Base-by-base conservation (phyloP, 30 jellyfish, hydroid and myxozoan genomes). In the Phacellophora camtschatica region DNA sequence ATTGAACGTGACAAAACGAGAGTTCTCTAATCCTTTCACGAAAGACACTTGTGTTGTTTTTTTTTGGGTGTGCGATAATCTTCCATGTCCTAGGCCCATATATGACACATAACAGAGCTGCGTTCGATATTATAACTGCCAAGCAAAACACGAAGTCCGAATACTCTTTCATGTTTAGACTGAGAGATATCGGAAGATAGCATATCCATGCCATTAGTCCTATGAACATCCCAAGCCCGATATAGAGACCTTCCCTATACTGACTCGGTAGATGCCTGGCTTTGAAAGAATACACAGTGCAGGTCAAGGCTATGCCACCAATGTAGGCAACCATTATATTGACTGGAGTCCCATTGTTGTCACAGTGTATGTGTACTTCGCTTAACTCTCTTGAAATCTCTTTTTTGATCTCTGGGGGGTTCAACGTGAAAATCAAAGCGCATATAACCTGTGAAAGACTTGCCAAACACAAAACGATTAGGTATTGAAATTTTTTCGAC, bases 151-250 rank as follows among this genome's bases (percentile, higher is more conserved):
- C 53, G 51, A 80, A 80, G 23, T 66, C 81, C 18, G 16, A 49
- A 48, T 56, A 11, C 41, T 49, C 84, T 24, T 65, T 33, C 2
- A 42, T 55, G 12, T 42, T 39, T 24, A 55, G 59, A 68, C 96
- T 86, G 71, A 74, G 48, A 31, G 90, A 87, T 25, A 93, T 32
- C 10, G 97, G 96, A 13, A 86, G 71, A 42, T 71, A 82, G 94
- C 74, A 62, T 37, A 75, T 50, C 99, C 99, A 93, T 16, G 71
- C 70, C 3, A 93, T 59, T 28, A 82, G 53, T 50, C 61, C 75
- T 23, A 85, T 77, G 54, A 87, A 77, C 96, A 87, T 87, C 11
- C 90, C 92, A 16, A 87, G 37, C 23, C 82, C 86, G n/a, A 77
- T 78, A 56, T 57, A 69, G 31, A 82, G 80, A 28, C 95, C 87